A percentile compares a stretch with the other conserved stretches of the same genome.
These are phyloP conservation scores for Drosophila emarginata DNA, from an alignment of 2,888 invertebrate species.

Conservation along the genomic window DNA sequence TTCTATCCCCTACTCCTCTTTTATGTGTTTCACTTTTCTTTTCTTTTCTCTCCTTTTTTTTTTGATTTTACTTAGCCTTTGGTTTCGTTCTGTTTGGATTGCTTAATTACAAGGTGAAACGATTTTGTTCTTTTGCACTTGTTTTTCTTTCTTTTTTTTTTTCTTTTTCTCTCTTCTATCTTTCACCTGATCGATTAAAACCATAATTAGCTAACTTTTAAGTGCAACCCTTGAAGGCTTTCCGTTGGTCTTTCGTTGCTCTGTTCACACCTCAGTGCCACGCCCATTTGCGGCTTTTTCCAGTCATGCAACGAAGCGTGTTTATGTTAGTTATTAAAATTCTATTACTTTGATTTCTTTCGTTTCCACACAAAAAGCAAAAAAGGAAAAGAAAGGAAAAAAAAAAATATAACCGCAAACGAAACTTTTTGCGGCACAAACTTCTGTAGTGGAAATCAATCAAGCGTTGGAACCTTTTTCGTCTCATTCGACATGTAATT, in stretches of 20 bases:
- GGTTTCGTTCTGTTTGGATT: constrained; percentile 16
- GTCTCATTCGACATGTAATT: constrained; percentile 3
- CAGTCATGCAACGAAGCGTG: constrained; percentile 49
- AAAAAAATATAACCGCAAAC: constrained; percentile 33
- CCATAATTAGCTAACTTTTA: constrained; percentile 72
- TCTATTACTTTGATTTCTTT: constrained; percentile 54
- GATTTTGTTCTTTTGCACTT: constrained; percentile 1
- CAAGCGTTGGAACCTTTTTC: constrained; percentile 35
- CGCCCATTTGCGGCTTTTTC: constrained; percentile 26
- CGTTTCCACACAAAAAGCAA: neutral
- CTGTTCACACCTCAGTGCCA: constrained; percentile 39
- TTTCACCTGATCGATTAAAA: constrained; percentile 64
- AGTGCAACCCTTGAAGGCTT: constrained; percentile 23
- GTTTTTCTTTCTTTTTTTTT: too few species aligned
- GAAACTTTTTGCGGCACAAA: constrained; percentile 69
- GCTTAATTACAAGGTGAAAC: constrained; percentile 56
- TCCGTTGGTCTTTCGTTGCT: neutral
- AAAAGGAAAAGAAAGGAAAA: neutral
- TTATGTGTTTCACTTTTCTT: neutral
- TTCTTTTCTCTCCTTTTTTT: too few species aligned
- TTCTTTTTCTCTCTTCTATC: neutral
- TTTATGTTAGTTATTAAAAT: constrained; percentile 66
- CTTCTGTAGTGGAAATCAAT: constrained; percentile 54
- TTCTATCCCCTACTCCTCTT: neutral
- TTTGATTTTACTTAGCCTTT: neutral